Evolutionary conservation across 2,797 vertebrate species (phyloP), one percentile per base, ranked within the genome.

Genomic region (Gallinago nigripennis): DNA sequence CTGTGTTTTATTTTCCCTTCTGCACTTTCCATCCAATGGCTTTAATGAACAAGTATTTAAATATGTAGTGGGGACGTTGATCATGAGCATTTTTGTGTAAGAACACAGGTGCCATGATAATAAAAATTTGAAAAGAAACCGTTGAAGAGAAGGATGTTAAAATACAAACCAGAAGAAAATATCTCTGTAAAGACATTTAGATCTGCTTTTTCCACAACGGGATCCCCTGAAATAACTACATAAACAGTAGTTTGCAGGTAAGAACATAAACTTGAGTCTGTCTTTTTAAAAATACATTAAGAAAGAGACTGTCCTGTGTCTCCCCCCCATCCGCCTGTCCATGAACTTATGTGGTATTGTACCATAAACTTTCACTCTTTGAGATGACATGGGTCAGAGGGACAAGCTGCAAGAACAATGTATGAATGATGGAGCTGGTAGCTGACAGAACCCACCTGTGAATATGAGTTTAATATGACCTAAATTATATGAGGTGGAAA

Each of bases 241-340:
- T 60, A 57, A 82, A 19, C 11, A 72, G 9, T 72, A 13, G 15
- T 58, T 71, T 84, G 11, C 16, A 45, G 24, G 7, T 65, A 66
- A 54, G 23, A 82, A 37, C 7, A 53, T 3, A 75, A 91, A 72
- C 3, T 4, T 58, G 16, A 58, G 11, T 28, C 11, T 64, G 19
- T 37, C 68, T 54, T 35, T 3, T 5, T 61, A 80, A 68, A 50
- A 31, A 25, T 3, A 12, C 17, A 28, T 5, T 35, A 30, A 76
- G 51, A 23, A 6, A 27, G 6, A 2, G 6, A 19, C 30, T n/a
- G 4, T 60, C 11, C 21, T 82, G 12, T 25, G 7, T 5, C 11
- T 13, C 48, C 48, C 7, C 24, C 3, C 21, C 0, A 8, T 6
- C 2, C 15, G 3, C 8, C 23, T 63, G 6, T 25, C 57, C 3